Base-by-base conservation (phyloP, 2,113 vertebrate species). In the Alligator mississippiensis region DNA sequence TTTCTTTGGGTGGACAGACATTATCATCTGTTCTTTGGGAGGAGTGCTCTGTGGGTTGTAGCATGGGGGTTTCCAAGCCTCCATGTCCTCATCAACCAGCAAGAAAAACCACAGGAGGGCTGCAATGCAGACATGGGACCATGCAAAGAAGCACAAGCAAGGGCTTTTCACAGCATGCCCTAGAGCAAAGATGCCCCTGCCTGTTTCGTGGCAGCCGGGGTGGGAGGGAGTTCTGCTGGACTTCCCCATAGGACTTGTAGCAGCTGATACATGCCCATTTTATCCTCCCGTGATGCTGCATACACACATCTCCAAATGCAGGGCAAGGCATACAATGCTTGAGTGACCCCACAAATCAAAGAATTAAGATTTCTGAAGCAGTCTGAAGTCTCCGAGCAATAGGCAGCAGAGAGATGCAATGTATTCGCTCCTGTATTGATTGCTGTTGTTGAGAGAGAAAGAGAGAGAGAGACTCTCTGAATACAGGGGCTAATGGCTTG, bases 401-500 rank as follows among this genome's bases (percentile, higher is more conserved):
- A 66, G 63, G 16, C 0, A 0, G 62, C 17, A 79, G 74, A 85
- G 74, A 72, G 38, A 60, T 2, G 2, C 24, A 24, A 74, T 87
- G 54, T 92, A 47, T 79, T 11, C 77, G 82, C 38, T 79, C 24
- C 25, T 57, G 27, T 74, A n/a, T 58, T 93, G 70, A 85, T n/a
- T 92, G 58, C 61, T 85, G 47, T 47, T 28, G 62, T 63, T 22
- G 12, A 63, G 11, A 63, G 27, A 63, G 24, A 27, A 22, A 63
- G 11, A 63, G n/a, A n/a, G 62, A 27, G 38, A 94, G 38, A 38
- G 76, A 87, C 79, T 87, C 86, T 74, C 84, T 83, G 83, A 58
- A 62, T 63, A 19, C 61, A 18, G 25, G 11, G 85, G 7, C 5
- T 4, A 3, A 55, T 2, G 77, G 28, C 22, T 54, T 74, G 79